phyloP scores from a whole-genome alignment of 2,888 invertebrate genomes.

The Psylliodes chrysocephalus region DNA sequence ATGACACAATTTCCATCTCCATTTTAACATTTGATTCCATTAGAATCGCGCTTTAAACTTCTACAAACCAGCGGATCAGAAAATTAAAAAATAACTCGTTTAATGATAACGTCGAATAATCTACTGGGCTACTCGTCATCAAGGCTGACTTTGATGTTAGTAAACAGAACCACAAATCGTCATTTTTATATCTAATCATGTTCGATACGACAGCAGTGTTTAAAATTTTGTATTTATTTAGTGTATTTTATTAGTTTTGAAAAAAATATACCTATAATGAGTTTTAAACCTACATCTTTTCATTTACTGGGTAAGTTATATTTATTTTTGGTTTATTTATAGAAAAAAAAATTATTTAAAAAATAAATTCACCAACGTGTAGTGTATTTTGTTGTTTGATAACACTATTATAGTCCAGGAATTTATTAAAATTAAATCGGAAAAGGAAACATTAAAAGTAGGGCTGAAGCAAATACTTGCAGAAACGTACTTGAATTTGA shows the following conservation, averaged over 20 bases:
- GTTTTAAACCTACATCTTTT: slow-evolving; percentile 20
- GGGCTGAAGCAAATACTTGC: too few relatives aligned
- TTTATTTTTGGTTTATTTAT: background rate
- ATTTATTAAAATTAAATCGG: background rate
- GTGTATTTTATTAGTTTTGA: background rate
- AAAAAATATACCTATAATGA: background rate
- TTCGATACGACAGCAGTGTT: too few relatives aligned
- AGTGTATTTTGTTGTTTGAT: too few relatives aligned
- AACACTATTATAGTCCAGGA: background rate
- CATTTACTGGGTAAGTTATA: slow-evolving; percentile 16
- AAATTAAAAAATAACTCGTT: too few relatives aligned
- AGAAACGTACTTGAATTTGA: too few relatives aligned
- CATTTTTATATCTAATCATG: background rate
- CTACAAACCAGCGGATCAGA: background rate
- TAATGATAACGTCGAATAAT: background rate
- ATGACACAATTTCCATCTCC: background rate
- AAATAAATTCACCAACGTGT: background rate
- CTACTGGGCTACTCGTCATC: background rate
- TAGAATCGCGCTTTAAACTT: background rate
- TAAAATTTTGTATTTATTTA: too few relatives aligned
- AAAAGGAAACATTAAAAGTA: background rate
- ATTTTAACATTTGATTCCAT: background rate
- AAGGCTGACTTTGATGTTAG: slow-evolving; percentile 7
- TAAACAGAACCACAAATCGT: slow-evolving; percentile 1
- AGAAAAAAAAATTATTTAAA: background rate